Base-by-base conservation (phyloP, 2,888 invertebrate genomes). In the Acanthosepion pharaonis region DNA sequence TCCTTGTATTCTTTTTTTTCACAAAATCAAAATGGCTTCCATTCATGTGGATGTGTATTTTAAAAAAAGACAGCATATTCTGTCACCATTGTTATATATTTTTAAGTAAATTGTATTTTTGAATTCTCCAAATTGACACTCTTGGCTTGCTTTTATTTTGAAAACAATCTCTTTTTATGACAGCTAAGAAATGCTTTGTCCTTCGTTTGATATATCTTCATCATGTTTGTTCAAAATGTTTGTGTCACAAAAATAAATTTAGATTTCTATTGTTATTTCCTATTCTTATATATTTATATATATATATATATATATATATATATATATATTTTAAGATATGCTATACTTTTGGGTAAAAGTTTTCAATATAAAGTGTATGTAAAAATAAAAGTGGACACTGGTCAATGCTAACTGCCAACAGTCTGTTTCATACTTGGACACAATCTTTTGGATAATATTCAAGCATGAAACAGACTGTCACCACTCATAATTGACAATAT, bases 101-200 rank as follows among this genome's bases (percentile, higher is more conserved):
- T 78, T 78, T n/a, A 59, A 59, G 59, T 5, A 59, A 59, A 59
- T 78, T 78, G n/a, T 33, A 78, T 15, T 78, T 78, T 33, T 78
- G 78, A n/a, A 78, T 78, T 15, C n/a, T 78, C 33, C n/a, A 33
- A n/a, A 78, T n/a, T 11, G 78, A 78, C n/a, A n/a, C 78, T 78
- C 9, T 28, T 64, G 28, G 28, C 11, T 78, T 28, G 3, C 28
- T 78, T 42, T 78, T n/a, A n/a, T 78, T 78, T 78, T 78, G 23
- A 59, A 59, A 59, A 25, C 59, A 59, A 59, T 78, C 15, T 23
- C 15, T n/a, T 78, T 33, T 78, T 78, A 11, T 78, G n/a, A 78
- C 78, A 78, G 33, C n/a, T 78, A n/a, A 78, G 78, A 78, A 78
- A 78, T 78, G n/a, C n/a, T 78, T 78, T 78, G 78, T 78, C n/a